These are phyloP conservation scores for Liparis tanakae DNA, from an alignment of 2,797 vertebrate genomes.

Conservation along the genomic window DNA sequence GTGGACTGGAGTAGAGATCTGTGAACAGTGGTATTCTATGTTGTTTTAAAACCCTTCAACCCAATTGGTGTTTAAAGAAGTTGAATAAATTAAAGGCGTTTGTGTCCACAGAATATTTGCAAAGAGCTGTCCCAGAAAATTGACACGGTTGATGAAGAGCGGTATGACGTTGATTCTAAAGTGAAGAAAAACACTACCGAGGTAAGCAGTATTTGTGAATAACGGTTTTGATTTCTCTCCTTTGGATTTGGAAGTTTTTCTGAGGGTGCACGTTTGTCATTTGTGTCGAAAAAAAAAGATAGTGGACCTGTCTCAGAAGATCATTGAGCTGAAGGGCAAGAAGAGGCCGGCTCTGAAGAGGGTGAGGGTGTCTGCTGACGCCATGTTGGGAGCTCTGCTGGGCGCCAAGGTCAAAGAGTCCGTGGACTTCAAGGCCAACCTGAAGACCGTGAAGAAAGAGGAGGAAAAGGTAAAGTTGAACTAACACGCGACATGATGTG, in stretches of 20 bases:
- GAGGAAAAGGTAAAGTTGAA: conserved; percentile 81
- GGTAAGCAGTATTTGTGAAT: conserved; percentile 42
- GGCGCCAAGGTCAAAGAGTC: conserved; percentile 84
- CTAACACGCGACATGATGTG: background rate
- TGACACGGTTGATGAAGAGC: conserved; percentile 81
- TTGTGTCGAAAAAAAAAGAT: conserved; percentile 71
- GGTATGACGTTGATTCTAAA: conserved; percentile 81
- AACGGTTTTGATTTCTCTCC: background rate
- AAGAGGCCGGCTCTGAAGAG: conserved; percentile 83
- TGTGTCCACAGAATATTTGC: conserved; percentile 78
- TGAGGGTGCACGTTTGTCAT: background rate
- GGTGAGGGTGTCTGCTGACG: conserved; percentile 85
- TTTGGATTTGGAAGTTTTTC: background rate
- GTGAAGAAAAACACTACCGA: conserved; percentile 79
- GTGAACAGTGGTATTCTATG: background rate
- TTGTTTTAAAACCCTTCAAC: background rate
- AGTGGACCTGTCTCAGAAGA: conserved; percentile 77
- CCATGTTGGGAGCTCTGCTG: conserved; percentile 85
- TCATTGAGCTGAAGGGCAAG: conserved; percentile 84
- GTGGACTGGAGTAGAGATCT: background rate
- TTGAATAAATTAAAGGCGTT: conserved; percentile 19
- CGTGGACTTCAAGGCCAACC: conserved; percentile 86
- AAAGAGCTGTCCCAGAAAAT: conserved; percentile 83
- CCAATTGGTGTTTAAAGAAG: background rate
- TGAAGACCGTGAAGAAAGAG: conserved; percentile 88